Evolutionary conservation across 2,888 invertebrate genomes (phyloP).

Genomic region (Nudaria mundana): DNA sequence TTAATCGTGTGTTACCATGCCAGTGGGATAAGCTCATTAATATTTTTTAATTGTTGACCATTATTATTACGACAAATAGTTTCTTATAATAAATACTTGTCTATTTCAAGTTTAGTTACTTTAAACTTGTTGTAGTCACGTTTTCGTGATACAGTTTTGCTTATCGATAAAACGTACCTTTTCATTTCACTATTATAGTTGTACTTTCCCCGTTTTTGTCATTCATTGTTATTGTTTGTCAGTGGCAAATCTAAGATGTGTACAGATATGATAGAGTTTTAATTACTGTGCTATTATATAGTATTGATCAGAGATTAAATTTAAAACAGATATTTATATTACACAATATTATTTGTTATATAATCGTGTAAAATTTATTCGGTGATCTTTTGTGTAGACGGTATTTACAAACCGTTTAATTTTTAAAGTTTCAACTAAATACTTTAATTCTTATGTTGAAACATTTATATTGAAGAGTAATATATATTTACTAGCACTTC

Average conservation of each 20-base stretch:
- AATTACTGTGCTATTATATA: not conserved
- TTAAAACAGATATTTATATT: too few species aligned
- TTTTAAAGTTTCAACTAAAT: too few species aligned
- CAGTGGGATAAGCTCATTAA: slow-evolving; percentile 13
- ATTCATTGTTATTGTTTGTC: slow-evolving; percentile 27
- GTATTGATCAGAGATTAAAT: not conserved
- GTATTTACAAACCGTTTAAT: too few species aligned
- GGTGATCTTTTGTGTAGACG: too few species aligned
- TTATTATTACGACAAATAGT: slow-evolving; percentile 19
- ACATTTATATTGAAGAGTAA: too few species aligned
- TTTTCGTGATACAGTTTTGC: slow-evolving; percentile 43
- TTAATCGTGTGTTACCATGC: slow-evolving; percentile 10
- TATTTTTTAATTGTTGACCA: slow-evolving; percentile 25
- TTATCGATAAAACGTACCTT: slow-evolving; percentile 41
- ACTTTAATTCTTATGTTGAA: too few species aligned
- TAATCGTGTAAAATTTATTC: too few species aligned
- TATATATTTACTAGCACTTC: too few species aligned
- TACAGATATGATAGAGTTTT: not conserved
- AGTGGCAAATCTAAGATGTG: not conserved
- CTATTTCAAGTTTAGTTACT: slow-evolving; percentile 29
- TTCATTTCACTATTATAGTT: slow-evolving; percentile 29
- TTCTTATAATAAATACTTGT: slow-evolving; percentile 37
- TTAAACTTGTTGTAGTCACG: slow-evolving; percentile 41
- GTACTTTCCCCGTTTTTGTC: slow-evolving; percentile 20
- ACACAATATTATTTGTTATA: too few species aligned